A percentile compares a stretch with the other conserved stretches of the same genome.
Evolutionary conservation across 2,797 vertebrate genomes (phyloP).

Genomic region (Mormyrops boulengeri): DNA sequence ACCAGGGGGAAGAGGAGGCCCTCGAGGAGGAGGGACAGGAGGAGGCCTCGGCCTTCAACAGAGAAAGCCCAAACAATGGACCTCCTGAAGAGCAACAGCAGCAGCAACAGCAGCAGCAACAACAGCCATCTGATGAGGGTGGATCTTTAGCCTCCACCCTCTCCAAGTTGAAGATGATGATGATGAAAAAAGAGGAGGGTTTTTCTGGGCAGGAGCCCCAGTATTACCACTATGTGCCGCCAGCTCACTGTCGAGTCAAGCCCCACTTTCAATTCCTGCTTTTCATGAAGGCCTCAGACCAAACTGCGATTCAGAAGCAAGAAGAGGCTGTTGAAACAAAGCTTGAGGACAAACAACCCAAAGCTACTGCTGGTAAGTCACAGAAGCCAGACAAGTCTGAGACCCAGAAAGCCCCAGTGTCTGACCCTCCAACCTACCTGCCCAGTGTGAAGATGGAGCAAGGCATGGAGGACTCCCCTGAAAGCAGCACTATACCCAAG

Average conservation of each 20-base stretch:
- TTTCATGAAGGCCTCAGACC: slow-evolving; percentile 93
- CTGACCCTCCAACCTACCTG: slow-evolving; percentile 42
- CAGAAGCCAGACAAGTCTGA: slow-evolving; percentile 34
- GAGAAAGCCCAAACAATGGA: slow-evolving; percentile 49
- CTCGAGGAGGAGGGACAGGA: slow-evolving; percentile 68
- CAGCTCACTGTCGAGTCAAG: slow-evolving; percentile 92
- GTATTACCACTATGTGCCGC: slow-evolving; percentile 96
- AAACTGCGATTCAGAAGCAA: slow-evolving; percentile 55
- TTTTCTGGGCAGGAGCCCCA: slow-evolving; percentile 75
- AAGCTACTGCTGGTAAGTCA: slow-evolving; percentile 33
- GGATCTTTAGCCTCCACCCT: slow-evolving; percentile 77
- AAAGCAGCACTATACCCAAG: slow-evolving; percentile 24
- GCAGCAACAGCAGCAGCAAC: slow-evolving; percentile 17
- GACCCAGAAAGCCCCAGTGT: background rate
- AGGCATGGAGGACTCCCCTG: slow-evolving; percentile 23
- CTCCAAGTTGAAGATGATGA: slow-evolving; percentile 86
- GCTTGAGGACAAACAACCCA: slow-evolving; percentile 34
- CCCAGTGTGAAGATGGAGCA: slow-evolving; percentile 54
- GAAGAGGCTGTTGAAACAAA: slow-evolving; percentile 36
- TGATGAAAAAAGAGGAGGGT: slow-evolving; percentile 90
- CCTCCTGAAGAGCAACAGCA: slow-evolving; percentile 24
- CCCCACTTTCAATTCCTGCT: slow-evolving; percentile 94
- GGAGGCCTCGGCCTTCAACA: slow-evolving; percentile 46
- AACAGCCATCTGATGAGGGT: slow-evolving; percentile 55
- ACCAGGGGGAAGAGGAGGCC: slow-evolving; percentile 74